These are phyloP conservation scores for Ammospiza maritima DNA, from an alignment of 2,797 vertebrate species.

Conservation along the genomic window DNA sequence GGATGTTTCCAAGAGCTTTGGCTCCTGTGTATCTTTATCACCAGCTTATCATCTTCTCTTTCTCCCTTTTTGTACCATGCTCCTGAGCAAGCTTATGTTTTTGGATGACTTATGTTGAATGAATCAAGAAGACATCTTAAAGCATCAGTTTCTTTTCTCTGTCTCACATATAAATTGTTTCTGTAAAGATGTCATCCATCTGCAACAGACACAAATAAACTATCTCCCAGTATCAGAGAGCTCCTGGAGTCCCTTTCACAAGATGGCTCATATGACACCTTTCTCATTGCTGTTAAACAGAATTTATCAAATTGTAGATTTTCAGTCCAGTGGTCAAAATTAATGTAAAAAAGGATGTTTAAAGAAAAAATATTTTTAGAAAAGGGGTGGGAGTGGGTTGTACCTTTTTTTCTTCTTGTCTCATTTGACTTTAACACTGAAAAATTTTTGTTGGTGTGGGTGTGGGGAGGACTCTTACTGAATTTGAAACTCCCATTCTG, in stretches of 20 bases:
- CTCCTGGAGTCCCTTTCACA: neutral
- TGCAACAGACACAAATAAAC: neutral
- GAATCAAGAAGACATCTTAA: neutral
- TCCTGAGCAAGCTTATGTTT: neutral
- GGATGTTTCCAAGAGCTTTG: neutral
- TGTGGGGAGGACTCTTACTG: neutral
- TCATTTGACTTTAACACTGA: neutral
- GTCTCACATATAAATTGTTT: neutral
- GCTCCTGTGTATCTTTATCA: neutral
- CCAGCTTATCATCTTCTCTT: neutral
- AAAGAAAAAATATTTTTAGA: neutral
- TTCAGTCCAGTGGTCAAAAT: neutral
- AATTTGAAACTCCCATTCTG: neutral
- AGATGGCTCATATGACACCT: fast-evolving
- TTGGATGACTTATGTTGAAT: neutral
- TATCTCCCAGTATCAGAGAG: neutral
- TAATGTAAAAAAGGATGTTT: neutral
- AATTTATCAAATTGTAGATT: neutral
- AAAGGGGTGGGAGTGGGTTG: neutral
- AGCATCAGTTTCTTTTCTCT: neutral
- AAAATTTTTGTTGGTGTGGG: neutral
- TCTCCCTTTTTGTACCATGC: neutral
- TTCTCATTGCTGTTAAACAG: neutral
- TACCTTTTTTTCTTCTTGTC: neutral
- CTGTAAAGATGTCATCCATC: neutral